Percentiles rank a stretch among this genome's conserved stretches.
Conservation (phyloP, 2,113 vertebrate genomes). For the Neogobius melanostomus region DNA sequence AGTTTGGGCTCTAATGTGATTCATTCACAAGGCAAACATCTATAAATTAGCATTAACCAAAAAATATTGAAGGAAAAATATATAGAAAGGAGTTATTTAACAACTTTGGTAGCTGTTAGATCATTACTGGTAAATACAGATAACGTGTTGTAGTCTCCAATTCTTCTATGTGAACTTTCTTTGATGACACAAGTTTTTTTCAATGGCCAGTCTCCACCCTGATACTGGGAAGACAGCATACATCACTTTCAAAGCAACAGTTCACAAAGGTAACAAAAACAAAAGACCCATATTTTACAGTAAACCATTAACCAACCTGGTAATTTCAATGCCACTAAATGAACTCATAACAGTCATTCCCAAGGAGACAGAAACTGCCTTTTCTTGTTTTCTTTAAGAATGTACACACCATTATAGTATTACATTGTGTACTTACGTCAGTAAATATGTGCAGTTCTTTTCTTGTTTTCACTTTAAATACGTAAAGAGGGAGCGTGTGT, state of each 20-base stretch:
- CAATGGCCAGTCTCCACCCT: background rate
- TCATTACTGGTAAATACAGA: too few relatives aligned
- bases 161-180: too few relatives aligned
- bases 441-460: constrained; percentile 21
- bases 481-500: constrained; percentile 42
- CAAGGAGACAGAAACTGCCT: constrained; percentile 4
- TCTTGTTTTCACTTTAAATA: constrained; percentile 68
- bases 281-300: background rate
- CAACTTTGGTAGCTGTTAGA: too few relatives aligned
- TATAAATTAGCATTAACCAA: too few relatives aligned
- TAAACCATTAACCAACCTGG: background rate
- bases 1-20: too few relatives aligned
- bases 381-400: background rate
- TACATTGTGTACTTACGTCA: constrained; percentile 22
- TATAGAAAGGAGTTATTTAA: too few relatives aligned
- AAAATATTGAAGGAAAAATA: too few relatives aligned
- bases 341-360: constrained; percentile 19
- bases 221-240: background rate
- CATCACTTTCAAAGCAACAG: background rate
- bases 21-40: too few relatives aligned
- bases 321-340: background rate
- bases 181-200: background rate
- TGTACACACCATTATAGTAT: constrained; percentile 5
- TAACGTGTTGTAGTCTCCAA: too few relatives aligned
- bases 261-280: background rate